These are phyloP conservation scores for Eulacestoma nigropectus DNA, from an alignment of 2,113 vertebrate genomes.

Conservation along the genomic window DNA sequence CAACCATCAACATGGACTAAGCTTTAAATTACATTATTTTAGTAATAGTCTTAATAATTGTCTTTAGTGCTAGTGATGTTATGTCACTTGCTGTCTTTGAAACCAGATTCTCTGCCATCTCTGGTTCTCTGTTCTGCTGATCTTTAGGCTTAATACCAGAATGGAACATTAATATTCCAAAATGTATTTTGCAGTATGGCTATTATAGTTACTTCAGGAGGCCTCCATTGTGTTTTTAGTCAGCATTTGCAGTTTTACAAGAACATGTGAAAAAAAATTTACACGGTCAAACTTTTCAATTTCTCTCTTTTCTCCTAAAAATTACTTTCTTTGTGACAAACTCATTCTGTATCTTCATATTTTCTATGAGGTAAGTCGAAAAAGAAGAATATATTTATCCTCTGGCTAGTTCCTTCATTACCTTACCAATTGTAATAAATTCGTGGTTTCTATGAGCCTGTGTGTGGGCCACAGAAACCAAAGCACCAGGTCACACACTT, in stretches of 20 bases:
- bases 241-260: neutral
- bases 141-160: neutral
- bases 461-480: neutral
- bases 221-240: neutral
- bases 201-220: neutral
- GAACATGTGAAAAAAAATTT: neutral
- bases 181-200: neutral
- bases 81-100: neutral
- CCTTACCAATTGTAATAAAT: neutral
- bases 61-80: neutral
- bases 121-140: neutral
- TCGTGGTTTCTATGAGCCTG: neutral
- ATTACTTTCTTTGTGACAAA: neutral
- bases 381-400: neutral
- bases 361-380: neutral
- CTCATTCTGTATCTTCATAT: neutral
- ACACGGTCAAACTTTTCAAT: neutral
- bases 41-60: neutral
- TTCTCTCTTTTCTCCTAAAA: neutral
- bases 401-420: neutral
- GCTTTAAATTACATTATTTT: neutral
- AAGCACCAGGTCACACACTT: neutral
- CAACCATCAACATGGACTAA: neutral
- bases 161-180: neutral
- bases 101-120: neutral